phyloP scores from a whole-genome alignment of 2,888 invertebrate genomes.

The Heliconius aoede region DNA sequence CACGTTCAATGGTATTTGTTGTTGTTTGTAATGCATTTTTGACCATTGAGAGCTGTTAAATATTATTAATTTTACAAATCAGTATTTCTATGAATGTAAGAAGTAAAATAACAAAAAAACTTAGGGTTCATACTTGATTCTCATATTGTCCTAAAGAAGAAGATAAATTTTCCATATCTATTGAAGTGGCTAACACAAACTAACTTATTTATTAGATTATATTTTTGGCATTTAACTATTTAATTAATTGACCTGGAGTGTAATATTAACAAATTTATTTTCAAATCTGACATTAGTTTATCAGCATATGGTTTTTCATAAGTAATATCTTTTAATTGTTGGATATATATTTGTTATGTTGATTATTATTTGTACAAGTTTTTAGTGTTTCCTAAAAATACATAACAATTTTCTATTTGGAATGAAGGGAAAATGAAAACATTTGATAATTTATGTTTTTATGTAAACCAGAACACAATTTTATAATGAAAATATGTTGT shows the following conservation, averaged over 20 bases:
- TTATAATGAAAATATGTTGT: not conserved
- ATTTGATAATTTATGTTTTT: not conserved
- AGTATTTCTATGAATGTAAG: not conserved
- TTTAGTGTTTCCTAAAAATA: not conserved
- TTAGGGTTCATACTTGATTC: constrained; percentile 64
- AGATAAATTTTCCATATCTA: constrained; percentile 66
- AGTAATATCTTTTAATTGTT: not conserved
- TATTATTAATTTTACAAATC: constrained; percentile 5
- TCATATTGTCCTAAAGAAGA: constrained; percentile 71
- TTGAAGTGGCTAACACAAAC: not conserved
- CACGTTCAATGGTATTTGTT: constrained; percentile 76
- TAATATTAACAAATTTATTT: not conserved
- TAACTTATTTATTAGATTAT: not conserved
- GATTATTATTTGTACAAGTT: not conserved
- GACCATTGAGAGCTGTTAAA: constrained; percentile 84
- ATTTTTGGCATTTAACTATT: not conserved
- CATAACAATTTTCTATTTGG: not conserved
- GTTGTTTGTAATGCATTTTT: constrained; percentile 81
- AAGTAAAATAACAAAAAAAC: not conserved
- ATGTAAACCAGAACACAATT: not conserved
- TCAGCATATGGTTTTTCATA: not conserved
- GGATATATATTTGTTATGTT: not conserved
- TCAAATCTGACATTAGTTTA: not conserved
- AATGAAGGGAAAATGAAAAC: not conserved
- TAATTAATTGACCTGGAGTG: not conserved